Base-by-base conservation (phyloP, 2,888 invertebrate species). In the Sarcophaga caerulescens region DNA sequence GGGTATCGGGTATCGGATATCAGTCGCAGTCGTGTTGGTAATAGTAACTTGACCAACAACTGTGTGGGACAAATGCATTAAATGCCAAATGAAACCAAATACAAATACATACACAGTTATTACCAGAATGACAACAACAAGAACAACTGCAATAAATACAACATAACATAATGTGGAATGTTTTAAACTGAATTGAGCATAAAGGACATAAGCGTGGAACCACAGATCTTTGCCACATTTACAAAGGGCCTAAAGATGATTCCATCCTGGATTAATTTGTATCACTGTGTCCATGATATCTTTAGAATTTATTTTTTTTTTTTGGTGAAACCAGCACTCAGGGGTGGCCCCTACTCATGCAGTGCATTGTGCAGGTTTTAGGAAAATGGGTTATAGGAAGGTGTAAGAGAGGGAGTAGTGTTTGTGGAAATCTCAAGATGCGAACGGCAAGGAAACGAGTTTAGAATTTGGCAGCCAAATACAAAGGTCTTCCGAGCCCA, bases 21-120 rank as follows among this genome's bases (percentile, higher is more conserved):
- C 63, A 68, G 79, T 35, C 65, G 35, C 17, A 70, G 59, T 35
- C 75, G 60, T 65, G 47, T 35, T 70, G 60, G 65, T 47, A 69
- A 35, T 80, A 79, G 75, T 66, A 84, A 75, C 79, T 60, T 80
- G 75, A 75, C 65, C 79, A 85, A 68, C 71, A 68, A 80, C 60
- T 79, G 81, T 79, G 81, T 76, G 79, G 79, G 75, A 84, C 83
- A 84, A 86, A 77, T 78, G 62, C 74, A 78, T 81, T 66, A 63
- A 86, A 84, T 84, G 25, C 70, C 78, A 71, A 77, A 73, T 75
- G 69, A 60, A 86, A 78, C 65, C 66, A 17, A 84, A 81, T 68
- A 60, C 17, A 66, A 14, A 75, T 35, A 35, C 35, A 35, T 8
- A 10, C 35, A 35, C 35, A 35, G 8, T 35, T 35, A 35, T 35